Conservation (phyloP, 1,140 invertebrate genomes). For the Diachasma alloeum region DNA sequence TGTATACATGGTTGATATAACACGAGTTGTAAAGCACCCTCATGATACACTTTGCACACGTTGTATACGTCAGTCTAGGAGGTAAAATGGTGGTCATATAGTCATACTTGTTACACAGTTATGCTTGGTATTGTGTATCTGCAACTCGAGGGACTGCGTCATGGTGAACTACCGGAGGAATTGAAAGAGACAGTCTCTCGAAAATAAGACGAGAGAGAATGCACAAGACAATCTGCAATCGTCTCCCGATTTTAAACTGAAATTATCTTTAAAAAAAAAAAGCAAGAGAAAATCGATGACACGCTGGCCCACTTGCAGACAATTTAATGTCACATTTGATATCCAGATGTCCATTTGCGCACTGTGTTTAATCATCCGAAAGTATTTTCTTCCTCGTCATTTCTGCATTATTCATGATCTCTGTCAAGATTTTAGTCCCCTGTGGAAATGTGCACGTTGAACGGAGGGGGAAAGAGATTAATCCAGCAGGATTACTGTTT, state of each 20-base stretch:
- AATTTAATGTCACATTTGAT: constrained; percentile 6
- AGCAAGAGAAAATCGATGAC: constrained; percentile 27
- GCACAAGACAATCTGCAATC: background rate
- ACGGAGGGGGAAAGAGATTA: too few species aligned
- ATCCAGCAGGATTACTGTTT: too few species aligned
- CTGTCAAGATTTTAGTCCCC: background rate
- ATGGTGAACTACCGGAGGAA: background rate
- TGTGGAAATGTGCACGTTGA: too few species aligned
- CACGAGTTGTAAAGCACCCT: constrained; percentile 10
- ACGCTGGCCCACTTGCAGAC: constrained; percentile 25
- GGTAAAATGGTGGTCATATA: background rate
- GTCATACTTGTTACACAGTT: background rate
- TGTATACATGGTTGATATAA: background rate
- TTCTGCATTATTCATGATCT: background rate
- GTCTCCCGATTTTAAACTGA: background rate
- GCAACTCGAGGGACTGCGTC: background rate
- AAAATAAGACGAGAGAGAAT: constrained; percentile 23
- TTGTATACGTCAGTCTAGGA: background rate
- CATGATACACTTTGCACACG: constrained; percentile 7
- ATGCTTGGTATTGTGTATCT: background rate
- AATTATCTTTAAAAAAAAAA: background rate
- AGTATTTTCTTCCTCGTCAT: background rate
- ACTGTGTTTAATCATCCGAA: background rate
- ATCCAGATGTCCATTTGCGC: background rate
- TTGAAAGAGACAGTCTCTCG: constrained; percentile 23